Conservation (phyloP, 2,888 invertebrate species). For the Nemurella pictetii region DNA sequence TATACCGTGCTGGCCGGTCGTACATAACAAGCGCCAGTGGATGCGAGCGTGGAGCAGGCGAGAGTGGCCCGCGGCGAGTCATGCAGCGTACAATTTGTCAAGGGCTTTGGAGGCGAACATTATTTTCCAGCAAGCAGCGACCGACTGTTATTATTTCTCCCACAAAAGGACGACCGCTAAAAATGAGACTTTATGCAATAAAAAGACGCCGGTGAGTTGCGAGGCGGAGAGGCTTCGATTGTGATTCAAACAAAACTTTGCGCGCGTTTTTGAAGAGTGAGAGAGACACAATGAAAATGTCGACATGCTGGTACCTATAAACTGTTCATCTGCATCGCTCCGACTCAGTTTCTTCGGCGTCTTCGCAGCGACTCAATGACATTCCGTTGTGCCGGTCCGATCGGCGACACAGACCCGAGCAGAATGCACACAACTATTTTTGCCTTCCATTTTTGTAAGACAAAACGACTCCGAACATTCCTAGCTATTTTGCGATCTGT, state of each 20-base stretch:
- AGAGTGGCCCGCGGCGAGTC: neutral
- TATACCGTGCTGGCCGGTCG: neutral
- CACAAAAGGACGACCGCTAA: conserved; percentile 8
- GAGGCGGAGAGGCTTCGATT: neutral
- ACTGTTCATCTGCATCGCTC: neutral
- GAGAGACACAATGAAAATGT: too few relatives aligned
- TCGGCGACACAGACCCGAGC: too few relatives aligned
- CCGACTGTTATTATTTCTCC: conserved; percentile 7
- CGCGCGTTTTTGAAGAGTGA: too few relatives aligned
- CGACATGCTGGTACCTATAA: too few relatives aligned
- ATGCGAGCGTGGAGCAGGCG: too few relatives aligned
- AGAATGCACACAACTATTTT: too few relatives aligned
- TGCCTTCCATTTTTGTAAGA: too few relatives aligned
- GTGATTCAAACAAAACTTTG: neutral
- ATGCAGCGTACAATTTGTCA: conserved; percentile 14
- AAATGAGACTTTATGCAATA: conserved; percentile 1
- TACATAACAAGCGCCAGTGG: too few relatives aligned
- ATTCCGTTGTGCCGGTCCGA: neutral
- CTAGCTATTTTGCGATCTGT: too few relatives aligned
- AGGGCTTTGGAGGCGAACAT: neutral
- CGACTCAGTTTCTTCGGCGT: neutral
- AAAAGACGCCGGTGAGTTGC: neutral
- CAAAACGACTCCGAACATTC: too few relatives aligned
- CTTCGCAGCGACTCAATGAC: neutral
- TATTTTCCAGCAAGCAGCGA: neutral